Evolutionary conservation across 2,888 invertebrate genomes (phyloP).

Genomic region (Busseola fusca): DNA sequence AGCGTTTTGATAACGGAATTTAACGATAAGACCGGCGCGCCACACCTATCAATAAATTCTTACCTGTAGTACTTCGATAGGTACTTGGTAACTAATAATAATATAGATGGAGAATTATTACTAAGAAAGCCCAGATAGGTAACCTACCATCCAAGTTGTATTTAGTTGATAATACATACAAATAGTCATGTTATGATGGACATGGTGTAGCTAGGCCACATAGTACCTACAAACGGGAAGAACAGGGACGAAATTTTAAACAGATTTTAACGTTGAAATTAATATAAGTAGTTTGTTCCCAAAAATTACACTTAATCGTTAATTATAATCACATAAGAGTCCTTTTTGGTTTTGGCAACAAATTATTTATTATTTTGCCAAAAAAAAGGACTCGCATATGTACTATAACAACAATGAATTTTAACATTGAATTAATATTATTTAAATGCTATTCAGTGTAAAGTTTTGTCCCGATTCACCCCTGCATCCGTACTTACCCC

Average conservation of each 20-base stretch:
- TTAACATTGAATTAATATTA: too few species aligned
- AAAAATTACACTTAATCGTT: not conserved
- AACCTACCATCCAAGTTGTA: slow-evolving; percentile 7
- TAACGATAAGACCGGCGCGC: slow-evolving; percentile 57
- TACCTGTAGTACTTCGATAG: slow-evolving; percentile 28
- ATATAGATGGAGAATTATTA: slow-evolving; percentile 10
- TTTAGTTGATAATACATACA: not conserved
- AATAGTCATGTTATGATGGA: slow-evolving; percentile 4
- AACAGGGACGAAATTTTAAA: not conserved
- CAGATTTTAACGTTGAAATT: not conserved
- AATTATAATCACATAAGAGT: too few species aligned
- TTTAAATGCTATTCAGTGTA: not conserved
- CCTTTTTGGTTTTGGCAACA: not conserved
- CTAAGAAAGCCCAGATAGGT: slow-evolving; percentile 18
- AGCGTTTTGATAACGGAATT: slow-evolving; percentile 58
- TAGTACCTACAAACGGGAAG: not conserved
- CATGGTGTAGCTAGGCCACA: not conserved
- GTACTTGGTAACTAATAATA: slow-evolving; percentile 33
- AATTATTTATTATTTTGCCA: too few species aligned
- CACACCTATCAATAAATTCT: slow-evolving; percentile 59
- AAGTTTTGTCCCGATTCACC: not conserved
- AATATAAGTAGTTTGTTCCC: not conserved
- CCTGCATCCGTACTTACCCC: not conserved
- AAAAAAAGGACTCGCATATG: too few species aligned
- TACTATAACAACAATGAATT: too few species aligned